These are phyloP conservation scores for Elegia similella DNA, from an alignment of 2,888 invertebrate genomes.

Conservation along the genomic window DNA sequence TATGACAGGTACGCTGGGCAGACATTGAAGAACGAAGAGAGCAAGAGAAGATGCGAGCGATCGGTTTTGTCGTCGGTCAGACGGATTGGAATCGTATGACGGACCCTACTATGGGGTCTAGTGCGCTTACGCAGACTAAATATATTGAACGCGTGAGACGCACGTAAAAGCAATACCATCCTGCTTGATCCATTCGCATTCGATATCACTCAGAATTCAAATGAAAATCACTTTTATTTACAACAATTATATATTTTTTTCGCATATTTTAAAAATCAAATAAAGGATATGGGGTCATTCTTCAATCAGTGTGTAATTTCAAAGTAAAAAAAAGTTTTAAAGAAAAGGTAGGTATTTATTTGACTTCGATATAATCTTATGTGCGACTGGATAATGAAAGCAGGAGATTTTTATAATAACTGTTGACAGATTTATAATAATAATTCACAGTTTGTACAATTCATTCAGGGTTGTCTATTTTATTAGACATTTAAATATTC, in stretches of 20 bases:
- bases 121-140: conserved; percentile 96
- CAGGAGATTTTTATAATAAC: neutral
- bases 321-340: too few relatives aligned
- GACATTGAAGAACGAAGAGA: conserved; percentile 96
- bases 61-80: conserved; percentile 98
- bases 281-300: too few relatives aligned
- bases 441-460: too few relatives aligned
- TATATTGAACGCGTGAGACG: conserved; percentile 87
- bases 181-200: neutral
- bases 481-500: too few relatives aligned
- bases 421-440: too few relatives aligned
- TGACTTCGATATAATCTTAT: neutral
- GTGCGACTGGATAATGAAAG: neutral
- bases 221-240: too few relatives aligned
- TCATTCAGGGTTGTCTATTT: too few relatives aligned
- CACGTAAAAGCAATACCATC: conserved; percentile 25
- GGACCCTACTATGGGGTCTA: conserved; percentile 93
- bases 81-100: conserved; percentile 98
- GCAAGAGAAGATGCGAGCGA: conserved; percentile 95
- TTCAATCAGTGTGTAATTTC: too few relatives aligned
- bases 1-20: conserved; percentile 96
- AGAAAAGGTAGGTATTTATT: too few relatives aligned
- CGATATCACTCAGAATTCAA: too few relatives aligned
- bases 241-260: too few relatives aligned
- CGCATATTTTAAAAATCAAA: too few relatives aligned